Base-by-base conservation (phyloP, 2,888 invertebrate species). In the Eumacrocentrus americanus region DNA sequence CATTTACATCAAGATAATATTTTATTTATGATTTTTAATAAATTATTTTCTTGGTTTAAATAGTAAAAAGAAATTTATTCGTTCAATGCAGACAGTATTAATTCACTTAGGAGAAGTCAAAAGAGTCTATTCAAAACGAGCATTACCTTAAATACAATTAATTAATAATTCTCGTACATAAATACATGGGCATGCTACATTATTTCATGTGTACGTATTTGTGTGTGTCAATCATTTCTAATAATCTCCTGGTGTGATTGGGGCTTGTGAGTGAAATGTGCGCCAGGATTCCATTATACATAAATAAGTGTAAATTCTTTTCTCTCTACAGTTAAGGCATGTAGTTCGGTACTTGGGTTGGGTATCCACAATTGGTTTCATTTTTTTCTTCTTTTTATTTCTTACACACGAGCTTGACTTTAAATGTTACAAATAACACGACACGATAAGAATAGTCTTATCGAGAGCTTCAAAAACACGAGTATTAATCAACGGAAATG, bases 261-360 rank as follows among this genome's bases (percentile, higher is more conserved):
- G n/a, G n/a, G n/a, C n/a, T n/a, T 44, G 37, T 35, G 22, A 23
- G 25, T 44, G 47, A 56, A 34, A 50, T 54, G 48, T 62, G 58
- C 35, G 52, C 42, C 58, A 52, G 46, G 46, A 42, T 44, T 37
- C 23, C 23, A 59, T 37, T 44, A 18, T 46, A 56, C 44, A 51
- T 42, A 52, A 47, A 61, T 61, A 47, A 57, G 40, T 59, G 53
- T 53, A 18, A 40, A 59, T 53, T 57, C 38, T 51, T 23, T 50
- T 37, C 42, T 63, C 40, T 61, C 54, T 61, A 58, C 58, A 61
- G 60, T 66, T 72, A 72, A 72, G 72, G 72, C 72, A 72, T 71
- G 67, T 69, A 69, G 71, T 70, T 72, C 65, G 67, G 71, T 67
- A 69, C 68, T 71, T 68, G 68, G 69, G 66, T 57, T 61, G 64